phyloP scores from a whole-genome alignment of 2,888 invertebrate species.

The Invenusta paracnida region DNA sequence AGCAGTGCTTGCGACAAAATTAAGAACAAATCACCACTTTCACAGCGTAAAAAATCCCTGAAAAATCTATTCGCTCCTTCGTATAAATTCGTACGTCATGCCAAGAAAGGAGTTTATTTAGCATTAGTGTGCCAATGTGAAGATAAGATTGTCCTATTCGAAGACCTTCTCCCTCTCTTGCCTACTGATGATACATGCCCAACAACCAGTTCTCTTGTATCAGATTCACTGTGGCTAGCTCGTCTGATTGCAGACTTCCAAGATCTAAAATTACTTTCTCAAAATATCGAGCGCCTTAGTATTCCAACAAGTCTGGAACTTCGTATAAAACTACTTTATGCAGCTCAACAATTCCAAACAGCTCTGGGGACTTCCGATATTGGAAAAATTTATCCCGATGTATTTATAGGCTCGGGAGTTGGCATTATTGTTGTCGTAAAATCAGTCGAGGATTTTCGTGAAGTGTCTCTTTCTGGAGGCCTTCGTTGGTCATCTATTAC shows the following conservation, averaged over 20 bases:
- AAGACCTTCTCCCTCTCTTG: slow-evolving; percentile 32
- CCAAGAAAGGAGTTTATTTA: slow-evolving; percentile 34
- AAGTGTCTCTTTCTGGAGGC: slow-evolving; percentile 74
- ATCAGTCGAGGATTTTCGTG: slow-evolving; percentile 68
- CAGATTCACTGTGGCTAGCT: slow-evolving; percentile 33
- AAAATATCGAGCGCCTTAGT: neutral
- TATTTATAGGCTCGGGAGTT: slow-evolving; percentile 78
- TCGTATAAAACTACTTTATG: slow-evolving; percentile 19
- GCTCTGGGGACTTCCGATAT: slow-evolving; percentile 84
- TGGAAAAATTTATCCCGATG: slow-evolving; percentile 87
- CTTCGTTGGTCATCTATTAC: slow-evolving; percentile 87
- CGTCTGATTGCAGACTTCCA: slow-evolving; percentile 33
- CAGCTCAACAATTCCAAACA: slow-evolving; percentile 65
- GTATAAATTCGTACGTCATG: slow-evolving; percentile 1
- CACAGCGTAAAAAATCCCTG: neutral
- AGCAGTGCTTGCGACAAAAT: slow-evolving; percentile 10
- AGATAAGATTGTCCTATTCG: slow-evolving; percentile 25
- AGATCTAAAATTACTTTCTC: slow-evolving; percentile 15
- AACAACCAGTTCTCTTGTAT: neutral
- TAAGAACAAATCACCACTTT: neutral
- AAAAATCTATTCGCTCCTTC: neutral
- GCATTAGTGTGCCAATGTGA: slow-evolving; percentile 6
- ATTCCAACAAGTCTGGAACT: slow-evolving; percentile 20
- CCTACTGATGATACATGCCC: slow-evolving; percentile 21
- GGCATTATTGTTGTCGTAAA: slow-evolving; percentile 79